phyloP scores from a whole-genome alignment of 2,888 invertebrate species.

The Linnaemya tessellans region DNA sequence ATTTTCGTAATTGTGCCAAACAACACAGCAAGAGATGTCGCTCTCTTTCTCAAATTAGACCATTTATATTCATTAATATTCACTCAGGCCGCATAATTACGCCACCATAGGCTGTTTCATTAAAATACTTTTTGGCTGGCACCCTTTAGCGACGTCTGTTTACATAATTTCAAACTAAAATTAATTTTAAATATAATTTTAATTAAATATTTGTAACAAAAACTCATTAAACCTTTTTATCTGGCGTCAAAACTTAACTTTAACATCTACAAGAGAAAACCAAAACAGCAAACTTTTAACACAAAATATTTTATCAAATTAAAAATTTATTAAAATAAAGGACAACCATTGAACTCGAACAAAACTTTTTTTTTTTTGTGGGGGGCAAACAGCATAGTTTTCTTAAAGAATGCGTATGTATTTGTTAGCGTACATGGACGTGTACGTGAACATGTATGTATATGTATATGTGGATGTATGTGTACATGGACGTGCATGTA shows the following conservation, averaged over 20 bases:
- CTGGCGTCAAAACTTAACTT: constrained; percentile 23
- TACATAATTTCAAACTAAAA: constrained; percentile 9
- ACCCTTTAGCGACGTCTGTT: not conserved
- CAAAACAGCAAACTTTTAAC: constrained; percentile 31
- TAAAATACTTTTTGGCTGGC: not conserved
- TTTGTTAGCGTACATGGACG: not conserved
- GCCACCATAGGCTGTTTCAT: not conserved
- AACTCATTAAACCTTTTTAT: constrained; percentile 35
- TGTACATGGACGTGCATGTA: no score
- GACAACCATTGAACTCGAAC: constrained; percentile 50
- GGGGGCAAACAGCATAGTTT: constrained; percentile 27
- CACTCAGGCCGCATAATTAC: not conserved
- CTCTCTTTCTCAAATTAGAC: not conserved
- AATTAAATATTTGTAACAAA: constrained; percentile 28
- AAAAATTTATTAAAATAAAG: constrained; percentile 62
- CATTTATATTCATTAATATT: constrained; percentile 13
- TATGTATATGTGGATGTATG: no score
- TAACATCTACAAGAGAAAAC: constrained; percentile 13
- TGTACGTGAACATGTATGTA: no score
- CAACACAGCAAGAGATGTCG: not conserved
- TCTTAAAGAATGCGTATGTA: not conserved
- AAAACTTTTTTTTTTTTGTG: constrained; percentile 51
- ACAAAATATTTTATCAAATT: constrained; percentile 46
- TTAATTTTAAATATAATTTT: constrained; percentile 30
- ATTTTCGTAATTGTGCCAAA: not conserved